A percentile compares a stretch with the other conserved stretches of the same genome.
These are phyloP conservation scores for Microcebus jonahi DNA, from an alignment of 2,113 vertebrate species.

Conservation along the genomic window DNA sequence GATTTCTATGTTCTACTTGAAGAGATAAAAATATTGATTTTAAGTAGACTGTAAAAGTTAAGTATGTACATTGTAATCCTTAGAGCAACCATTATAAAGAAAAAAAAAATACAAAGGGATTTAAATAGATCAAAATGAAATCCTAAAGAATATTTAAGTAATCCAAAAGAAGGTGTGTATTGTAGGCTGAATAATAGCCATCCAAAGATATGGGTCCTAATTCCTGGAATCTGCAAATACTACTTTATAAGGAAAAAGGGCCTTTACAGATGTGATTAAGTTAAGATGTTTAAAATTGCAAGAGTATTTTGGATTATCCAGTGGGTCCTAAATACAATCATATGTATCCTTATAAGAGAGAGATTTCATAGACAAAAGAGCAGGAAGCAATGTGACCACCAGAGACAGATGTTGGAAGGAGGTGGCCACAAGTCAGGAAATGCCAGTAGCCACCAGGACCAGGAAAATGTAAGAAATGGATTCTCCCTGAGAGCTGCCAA, in stretches of 20 bases:
- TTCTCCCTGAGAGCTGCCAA: background rate
- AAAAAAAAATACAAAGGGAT: background rate
- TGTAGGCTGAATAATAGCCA: background rate
- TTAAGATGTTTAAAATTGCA: background rate
- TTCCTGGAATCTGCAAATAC: background rate
- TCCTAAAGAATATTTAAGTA: background rate
- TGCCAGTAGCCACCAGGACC: background rate
- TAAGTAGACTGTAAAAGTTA: background rate
- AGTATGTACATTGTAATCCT: background rate
- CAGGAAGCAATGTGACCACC: background rate
- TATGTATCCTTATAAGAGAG: background rate
- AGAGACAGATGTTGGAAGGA: background rate
- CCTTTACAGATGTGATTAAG: background rate
- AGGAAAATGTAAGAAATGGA: background rate
- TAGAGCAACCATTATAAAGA: background rate
- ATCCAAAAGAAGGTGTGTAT: background rate
- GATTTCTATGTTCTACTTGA: background rate
- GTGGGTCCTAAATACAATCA: background rate
- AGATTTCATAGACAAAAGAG: background rate
- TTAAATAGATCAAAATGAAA: background rate
- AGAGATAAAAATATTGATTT: background rate
- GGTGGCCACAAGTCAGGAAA: background rate
- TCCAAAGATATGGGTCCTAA: background rate
- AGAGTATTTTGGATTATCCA: background rate
- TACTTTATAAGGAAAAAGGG: background rate